phyloP scores from a whole-genome alignment of 2,113 vertebrate species.

The Psittacula cyanocephala region DNA sequence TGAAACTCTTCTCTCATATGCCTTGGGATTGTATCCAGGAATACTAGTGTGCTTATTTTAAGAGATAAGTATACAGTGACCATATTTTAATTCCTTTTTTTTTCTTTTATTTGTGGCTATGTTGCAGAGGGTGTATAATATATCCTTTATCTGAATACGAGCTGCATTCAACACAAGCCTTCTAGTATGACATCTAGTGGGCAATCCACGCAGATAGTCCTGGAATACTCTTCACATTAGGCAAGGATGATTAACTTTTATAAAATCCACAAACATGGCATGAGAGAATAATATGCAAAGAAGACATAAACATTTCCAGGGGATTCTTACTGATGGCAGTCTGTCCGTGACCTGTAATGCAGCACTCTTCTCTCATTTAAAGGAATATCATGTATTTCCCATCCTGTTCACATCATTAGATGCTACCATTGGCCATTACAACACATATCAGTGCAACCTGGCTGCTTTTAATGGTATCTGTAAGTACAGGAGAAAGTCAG shows the following conservation, averaged over 20 bases:
- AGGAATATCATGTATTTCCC: slow-evolving; percentile 30
- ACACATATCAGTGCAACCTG: slow-evolving; percentile 54
- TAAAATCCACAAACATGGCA: background rate
- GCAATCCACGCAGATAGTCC: background rate
- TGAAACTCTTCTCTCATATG: background rate
- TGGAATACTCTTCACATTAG: background rate
- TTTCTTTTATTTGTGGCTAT: background rate
- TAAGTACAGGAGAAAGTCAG: slow-evolving; percentile 32
- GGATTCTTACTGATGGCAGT: background rate
- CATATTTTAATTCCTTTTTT: background rate
- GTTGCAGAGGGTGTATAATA: background rate
- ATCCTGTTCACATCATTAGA: slow-evolving; percentile 37
- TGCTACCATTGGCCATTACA: background rate
- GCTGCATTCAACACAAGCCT: background rate
- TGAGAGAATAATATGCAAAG: background rate
- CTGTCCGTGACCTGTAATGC: background rate
- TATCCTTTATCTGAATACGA: background rate
- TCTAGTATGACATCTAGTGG: slow-evolving; percentile 30
- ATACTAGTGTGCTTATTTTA: background rate
- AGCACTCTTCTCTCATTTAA: background rate
- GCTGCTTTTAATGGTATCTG: slow-evolving; percentile 56
- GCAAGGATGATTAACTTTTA: background rate
- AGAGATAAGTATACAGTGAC: background rate
- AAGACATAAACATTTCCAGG: background rate
- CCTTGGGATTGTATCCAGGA: background rate